Conservation (phyloP, 2,888 invertebrate genomes). For the Mythimna ferrago region DNA sequence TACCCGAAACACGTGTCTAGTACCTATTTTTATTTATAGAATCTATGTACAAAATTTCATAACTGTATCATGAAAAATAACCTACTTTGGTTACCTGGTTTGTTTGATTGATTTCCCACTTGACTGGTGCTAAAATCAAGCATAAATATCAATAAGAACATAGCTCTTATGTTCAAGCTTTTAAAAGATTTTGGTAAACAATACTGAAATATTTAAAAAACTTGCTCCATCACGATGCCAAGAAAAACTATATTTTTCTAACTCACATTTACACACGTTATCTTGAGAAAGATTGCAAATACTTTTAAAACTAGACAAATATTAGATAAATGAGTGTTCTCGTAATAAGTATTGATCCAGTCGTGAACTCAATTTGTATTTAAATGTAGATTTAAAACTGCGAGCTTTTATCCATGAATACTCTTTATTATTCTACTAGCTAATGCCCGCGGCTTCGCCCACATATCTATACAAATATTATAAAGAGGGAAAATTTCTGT, state of each 20-base stretch:
- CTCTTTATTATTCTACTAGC: no score
- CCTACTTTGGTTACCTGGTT: no score
- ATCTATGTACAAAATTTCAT: no score
- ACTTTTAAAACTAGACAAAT: constrained; percentile 10
- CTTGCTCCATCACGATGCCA: background rate
- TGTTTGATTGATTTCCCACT: no score
- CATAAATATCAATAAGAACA: background rate
- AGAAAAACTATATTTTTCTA: background rate
- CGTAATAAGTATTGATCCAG: background rate
- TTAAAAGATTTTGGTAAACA: constrained; percentile 7
- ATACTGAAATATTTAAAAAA: background rate
- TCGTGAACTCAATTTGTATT: background rate
- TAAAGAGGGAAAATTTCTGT: no score
- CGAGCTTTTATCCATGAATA: background rate
- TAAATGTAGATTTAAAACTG: background rate
- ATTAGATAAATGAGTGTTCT: background rate
- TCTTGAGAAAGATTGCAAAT: background rate
- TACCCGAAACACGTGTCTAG: no score
- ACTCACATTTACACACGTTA: background rate
- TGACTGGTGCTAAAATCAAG: background rate
- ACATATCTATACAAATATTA: no score
- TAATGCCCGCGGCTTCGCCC: no score
- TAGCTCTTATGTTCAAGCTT: background rate
- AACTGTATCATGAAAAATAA: no score
- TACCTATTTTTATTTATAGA: no score